phyloP scores from a whole-genome alignment of 2,113 vertebrate genomes.

The Phrynosoma platyrhinos region DNA sequence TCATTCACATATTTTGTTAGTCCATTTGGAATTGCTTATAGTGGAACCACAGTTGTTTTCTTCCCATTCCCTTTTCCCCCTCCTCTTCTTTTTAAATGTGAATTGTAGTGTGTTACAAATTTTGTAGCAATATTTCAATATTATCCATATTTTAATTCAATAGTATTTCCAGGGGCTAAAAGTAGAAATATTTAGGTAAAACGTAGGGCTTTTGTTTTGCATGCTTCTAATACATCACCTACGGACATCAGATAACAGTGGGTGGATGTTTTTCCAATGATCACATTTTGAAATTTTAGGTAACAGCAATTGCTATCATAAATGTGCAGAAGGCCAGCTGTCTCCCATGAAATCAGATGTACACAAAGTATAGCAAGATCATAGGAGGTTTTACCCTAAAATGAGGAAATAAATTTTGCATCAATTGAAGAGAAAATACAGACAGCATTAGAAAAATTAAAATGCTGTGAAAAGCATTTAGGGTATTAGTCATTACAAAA shows the following conservation, averaged over 20 bases:
- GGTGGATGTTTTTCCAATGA: background rate
- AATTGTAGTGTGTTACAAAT: background rate
- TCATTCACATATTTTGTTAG: too few species aligned
- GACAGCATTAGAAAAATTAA: background rate
- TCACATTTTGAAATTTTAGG: background rate
- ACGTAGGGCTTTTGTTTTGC: background rate
- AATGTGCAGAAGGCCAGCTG: background rate
- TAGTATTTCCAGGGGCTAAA: background rate
- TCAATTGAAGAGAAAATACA: background rate
- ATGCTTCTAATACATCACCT: background rate
- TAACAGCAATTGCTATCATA: background rate
- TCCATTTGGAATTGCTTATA: too few species aligned
- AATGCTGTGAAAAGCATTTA: background rate
- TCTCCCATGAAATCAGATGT: background rate
- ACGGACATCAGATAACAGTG: background rate
- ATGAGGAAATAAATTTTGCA: background rate
- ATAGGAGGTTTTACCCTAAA: too few species aligned
- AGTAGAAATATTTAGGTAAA: background rate
- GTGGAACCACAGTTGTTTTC: too few species aligned
- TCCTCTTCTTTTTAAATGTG: background rate
- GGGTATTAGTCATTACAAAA: background rate
- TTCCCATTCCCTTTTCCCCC: too few species aligned
- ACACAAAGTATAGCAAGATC: background rate
- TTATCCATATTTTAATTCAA: background rate
- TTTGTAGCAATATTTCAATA: too few species aligned